A percentile compares a stretch with the other conserved stretches of the same genome.
Evolutionary conservation across 1,140 invertebrate species (phyloP).

Genomic region (Popillia japonica): DNA sequence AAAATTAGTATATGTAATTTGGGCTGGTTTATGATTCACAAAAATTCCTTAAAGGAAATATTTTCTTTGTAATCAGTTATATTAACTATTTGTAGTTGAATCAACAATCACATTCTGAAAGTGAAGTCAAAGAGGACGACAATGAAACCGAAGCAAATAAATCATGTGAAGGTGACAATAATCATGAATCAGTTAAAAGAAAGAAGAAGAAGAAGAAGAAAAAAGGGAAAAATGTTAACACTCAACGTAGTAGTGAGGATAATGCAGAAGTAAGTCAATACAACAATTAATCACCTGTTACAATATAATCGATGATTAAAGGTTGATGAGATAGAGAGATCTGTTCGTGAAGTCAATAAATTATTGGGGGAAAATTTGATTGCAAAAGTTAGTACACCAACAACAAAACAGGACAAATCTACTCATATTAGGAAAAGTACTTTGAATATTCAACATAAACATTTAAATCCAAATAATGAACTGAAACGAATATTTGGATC

Average conservation of each 20-base stretch:
- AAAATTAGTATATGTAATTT: too few species aligned
- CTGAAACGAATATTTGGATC: conserved; percentile 86
- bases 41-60: too few species aligned
- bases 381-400: conserved; percentile 53
- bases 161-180: conserved; percentile 58
- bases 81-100: conserved; percentile 62
- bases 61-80: conserved; percentile 25
- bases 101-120: conserved; percentile 70
- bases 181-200: conserved; percentile 62
- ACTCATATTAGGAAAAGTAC: conserved; percentile 62
- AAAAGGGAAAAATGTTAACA: conserved; percentile 63
- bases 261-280: conserved; percentile 64
- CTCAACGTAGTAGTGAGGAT: conserved; percentile 68
- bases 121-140: conserved; percentile 76
- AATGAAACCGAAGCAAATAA: conserved; percentile 70
- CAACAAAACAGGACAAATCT: conserved; percentile 53
- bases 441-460: conserved; percentile 73
- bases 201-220: conserved; percentile 75
- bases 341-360: conserved; percentile 76
- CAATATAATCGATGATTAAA: conserved; percentile 44
- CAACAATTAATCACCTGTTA: neutral
- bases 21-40: too few species aligned
- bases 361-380: conserved; percentile 68
- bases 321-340: conserved; percentile 79
- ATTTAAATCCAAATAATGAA: conserved; percentile 86